Evolutionary conservation across 2,113 vertebrate genomes (phyloP).

Genomic region (Crotalus viridis): DNA sequence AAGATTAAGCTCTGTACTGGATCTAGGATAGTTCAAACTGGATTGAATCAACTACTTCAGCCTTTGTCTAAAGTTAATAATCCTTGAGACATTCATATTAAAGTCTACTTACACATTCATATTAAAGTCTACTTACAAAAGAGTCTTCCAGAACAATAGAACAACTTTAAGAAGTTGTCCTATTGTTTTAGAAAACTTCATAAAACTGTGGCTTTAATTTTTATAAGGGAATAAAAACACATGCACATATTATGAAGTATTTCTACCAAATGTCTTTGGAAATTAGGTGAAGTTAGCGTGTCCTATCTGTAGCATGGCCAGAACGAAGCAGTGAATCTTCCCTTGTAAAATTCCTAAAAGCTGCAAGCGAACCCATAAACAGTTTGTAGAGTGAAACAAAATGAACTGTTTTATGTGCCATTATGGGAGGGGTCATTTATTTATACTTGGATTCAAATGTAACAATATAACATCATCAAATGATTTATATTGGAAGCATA

Average conservation of each 20-base stretch:
- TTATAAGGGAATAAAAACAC: constrained; percentile 70
- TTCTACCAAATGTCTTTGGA: constrained; percentile 73
- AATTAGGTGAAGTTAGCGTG: constrained; percentile 75
- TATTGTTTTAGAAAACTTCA: constrained; percentile 69
- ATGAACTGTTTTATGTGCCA: constrained; percentile 72
- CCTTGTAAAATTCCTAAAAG: constrained; percentile 75
- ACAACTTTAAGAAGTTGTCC: constrained; percentile 67
- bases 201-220: constrained; percentile 73
- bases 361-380: constrained; percentile 77
- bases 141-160: constrained; percentile 60
- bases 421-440: constrained; percentile 77
- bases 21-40: constrained; percentile 59
- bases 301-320: constrained; percentile 71
- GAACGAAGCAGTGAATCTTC: constrained; percentile 76
- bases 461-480: constrained; percentile 76
- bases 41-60: constrained; percentile 47
- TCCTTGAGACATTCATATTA: constrained; percentile 53
- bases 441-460: constrained; percentile 74
- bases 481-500: constrained; percentile 65
- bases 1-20: background rate
- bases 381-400: constrained; percentile 77
- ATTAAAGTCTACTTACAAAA: constrained; percentile 56
- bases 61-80: constrained; percentile 33
- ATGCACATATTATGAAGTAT: constrained; percentile 58
- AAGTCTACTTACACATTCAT: constrained; percentile 56